Percentiles rank a stretch among this genome's conserved stretches.
Conservation (phyloP, 2,888 invertebrate species). For the Pilophorus perplexus region DNA sequence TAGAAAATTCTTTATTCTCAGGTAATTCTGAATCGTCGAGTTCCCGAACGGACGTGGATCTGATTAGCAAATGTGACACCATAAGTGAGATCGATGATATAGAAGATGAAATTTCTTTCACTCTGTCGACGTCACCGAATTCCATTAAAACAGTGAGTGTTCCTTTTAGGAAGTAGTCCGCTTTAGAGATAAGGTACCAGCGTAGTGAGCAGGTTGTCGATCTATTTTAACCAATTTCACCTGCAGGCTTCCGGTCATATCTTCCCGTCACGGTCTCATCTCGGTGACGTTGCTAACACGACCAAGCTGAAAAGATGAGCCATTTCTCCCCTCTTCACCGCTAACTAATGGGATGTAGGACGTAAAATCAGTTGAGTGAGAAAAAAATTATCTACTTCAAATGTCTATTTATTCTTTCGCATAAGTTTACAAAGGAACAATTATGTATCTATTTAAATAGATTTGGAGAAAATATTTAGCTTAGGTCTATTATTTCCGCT, state of each 20-base stretch:
- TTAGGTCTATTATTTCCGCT: too few relatives aligned
- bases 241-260: too few relatives aligned
- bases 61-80: slow-evolving; percentile 26
- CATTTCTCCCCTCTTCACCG: too few relatives aligned
- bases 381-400: neutral
- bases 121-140: neutral
- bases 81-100: slow-evolving; percentile 31
- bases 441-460: too few relatives aligned
- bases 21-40: neutral
- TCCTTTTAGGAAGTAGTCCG: neutral
- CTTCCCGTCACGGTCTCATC: too few relatives aligned
- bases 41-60: neutral
- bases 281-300: neutral
- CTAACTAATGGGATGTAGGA: neutral
- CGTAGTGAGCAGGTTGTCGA: too few relatives aligned
- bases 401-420: neutral
- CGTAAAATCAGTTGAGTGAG: too few relatives aligned
- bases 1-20: too few relatives aligned
- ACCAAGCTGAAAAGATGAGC: neutral
- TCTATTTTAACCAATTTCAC: neutral
- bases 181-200: neutral
- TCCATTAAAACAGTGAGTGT: neutral
- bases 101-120: slow-evolving; percentile 18
- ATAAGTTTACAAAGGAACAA: neutral
- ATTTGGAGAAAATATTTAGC: too few relatives aligned